phyloP scores from a whole-genome alignment of 2,888 invertebrate species.

The Punctoribates punctum region DNA sequence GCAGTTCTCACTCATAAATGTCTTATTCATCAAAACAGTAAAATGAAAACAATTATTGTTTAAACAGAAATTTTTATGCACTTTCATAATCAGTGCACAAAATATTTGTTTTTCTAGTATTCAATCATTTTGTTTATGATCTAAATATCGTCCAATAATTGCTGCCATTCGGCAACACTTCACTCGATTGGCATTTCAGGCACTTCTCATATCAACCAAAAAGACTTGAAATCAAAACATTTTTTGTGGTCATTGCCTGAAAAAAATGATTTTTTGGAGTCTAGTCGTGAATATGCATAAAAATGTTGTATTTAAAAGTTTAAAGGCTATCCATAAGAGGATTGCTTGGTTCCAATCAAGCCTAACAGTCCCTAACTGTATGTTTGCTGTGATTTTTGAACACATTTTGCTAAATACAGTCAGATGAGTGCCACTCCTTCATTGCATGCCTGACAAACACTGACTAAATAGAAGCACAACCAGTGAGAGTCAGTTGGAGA shows the following conservation, averaged over 20 bases:
- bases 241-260: conserved; percentile 9
- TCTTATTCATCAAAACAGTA: neutral
- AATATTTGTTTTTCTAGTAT: neutral
- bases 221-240: neutral
- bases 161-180: neutral
- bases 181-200: neutral
- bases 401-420: neutral
- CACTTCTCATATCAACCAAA: neutral
- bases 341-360: conserved; percentile 20
- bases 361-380: conserved; percentile 12
- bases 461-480: neutral
- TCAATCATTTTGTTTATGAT: neutral
- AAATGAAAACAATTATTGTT: neutral
- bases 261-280: neutral
- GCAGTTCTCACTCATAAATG: neutral
- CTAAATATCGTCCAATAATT: neutral
- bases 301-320: neutral
- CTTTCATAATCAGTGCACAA: neutral
- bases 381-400: neutral
- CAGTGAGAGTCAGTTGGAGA: neutral
- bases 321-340: neutral
- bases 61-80: neutral
- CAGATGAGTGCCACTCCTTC: conserved; percentile 22
- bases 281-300: conserved; percentile 10
- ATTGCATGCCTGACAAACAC: conserved; percentile 21